Conservation (phyloP, 1,140 invertebrate species). For the Telenomus remus region DNA sequence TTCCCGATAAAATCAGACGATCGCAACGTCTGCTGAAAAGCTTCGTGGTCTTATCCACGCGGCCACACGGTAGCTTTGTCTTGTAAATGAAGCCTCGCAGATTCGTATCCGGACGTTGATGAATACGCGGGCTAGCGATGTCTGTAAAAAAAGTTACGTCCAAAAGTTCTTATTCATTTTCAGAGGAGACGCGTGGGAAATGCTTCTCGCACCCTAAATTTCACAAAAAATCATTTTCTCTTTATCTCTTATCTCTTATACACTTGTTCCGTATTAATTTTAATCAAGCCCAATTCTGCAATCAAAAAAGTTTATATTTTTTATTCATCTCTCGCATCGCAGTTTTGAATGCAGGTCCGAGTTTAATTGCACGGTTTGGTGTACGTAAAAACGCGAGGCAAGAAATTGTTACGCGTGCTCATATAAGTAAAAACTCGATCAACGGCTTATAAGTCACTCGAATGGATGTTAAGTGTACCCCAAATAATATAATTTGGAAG, state of each 20-base stretch:
- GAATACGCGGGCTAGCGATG: slow-evolving; percentile 65
- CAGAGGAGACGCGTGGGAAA: slow-evolving; percentile 32
- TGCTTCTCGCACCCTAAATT: slow-evolving; percentile 29
- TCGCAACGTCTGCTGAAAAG: slow-evolving; percentile 44
- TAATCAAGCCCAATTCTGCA: not conserved
- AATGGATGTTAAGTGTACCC: slow-evolving; percentile 25
- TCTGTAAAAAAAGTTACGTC: slow-evolving; percentile 40
- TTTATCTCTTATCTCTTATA: too few relatives aligned
- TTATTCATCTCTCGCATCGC: slow-evolving; percentile 1
- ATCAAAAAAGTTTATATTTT: not conserved
- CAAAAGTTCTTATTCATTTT: slow-evolving; percentile 13
- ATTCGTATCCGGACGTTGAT: slow-evolving; percentile 76
- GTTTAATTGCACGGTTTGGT: slow-evolving; percentile 45
- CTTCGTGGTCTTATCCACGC: slow-evolving; percentile 56
- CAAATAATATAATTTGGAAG: slow-evolving; percentile 31
- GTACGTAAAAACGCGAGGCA: slow-evolving; percentile 24
- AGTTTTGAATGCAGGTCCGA: slow-evolving; percentile 48
- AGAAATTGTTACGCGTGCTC: slow-evolving; percentile 13
- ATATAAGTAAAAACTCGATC: slow-evolving; percentile 49
- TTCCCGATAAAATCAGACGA: slow-evolving; percentile 54
- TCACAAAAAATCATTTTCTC: slow-evolving; percentile 1
- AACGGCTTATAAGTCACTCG: slow-evolving; percentile 38
- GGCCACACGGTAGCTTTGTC: slow-evolving; percentile 73
- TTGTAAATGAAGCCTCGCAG: slow-evolving; percentile 75
- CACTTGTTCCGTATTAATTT: too few relatives aligned